phyloP scores from a whole-genome alignment of 2,888 invertebrate species.

The Galerucella calmariensis region DNA sequence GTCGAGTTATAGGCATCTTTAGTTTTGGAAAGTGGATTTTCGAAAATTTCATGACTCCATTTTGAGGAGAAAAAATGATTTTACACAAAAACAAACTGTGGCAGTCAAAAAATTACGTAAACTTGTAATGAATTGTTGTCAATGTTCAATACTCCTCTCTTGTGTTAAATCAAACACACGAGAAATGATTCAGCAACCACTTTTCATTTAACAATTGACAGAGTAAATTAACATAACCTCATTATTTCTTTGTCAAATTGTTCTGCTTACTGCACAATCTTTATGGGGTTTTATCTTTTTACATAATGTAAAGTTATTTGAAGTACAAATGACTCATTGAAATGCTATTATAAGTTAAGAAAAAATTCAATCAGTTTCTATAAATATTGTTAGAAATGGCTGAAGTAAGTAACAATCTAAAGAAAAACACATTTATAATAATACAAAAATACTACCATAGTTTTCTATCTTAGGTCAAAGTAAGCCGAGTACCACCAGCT shows the following conservation, averaged over 20 bases:
- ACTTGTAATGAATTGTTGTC: too few species aligned
- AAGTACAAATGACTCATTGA: slow-evolving; percentile 13
- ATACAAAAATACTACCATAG: neutral
- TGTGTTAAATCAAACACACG: neutral
- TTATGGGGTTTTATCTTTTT: neutral
- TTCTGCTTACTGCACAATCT: neutral
- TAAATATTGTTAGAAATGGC: neutral
- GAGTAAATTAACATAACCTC: neutral
- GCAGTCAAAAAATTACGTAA: too few species aligned
- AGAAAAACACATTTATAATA: neutral
- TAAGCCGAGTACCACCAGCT: slow-evolving; percentile 64
- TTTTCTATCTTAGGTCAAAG: slow-evolving; percentile 48
- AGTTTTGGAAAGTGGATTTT: too few species aligned
- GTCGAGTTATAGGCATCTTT: too few species aligned
- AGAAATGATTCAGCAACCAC: neutral
- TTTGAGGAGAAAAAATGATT: too few species aligned
- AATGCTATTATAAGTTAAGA: neutral
- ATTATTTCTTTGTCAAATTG: slow-evolving; percentile 1
- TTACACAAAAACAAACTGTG: too few species aligned
- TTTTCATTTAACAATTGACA: neutral
- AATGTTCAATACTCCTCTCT: too few species aligned
- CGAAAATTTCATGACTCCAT: too few species aligned
- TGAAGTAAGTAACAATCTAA: slow-evolving; percentile 14
- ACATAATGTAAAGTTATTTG: slow-evolving; percentile 8
- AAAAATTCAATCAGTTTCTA: neutral